Evolutionary conservation across 1,140 invertebrate genomes (phyloP).

Genomic region (Drosophila azteca): DNA sequence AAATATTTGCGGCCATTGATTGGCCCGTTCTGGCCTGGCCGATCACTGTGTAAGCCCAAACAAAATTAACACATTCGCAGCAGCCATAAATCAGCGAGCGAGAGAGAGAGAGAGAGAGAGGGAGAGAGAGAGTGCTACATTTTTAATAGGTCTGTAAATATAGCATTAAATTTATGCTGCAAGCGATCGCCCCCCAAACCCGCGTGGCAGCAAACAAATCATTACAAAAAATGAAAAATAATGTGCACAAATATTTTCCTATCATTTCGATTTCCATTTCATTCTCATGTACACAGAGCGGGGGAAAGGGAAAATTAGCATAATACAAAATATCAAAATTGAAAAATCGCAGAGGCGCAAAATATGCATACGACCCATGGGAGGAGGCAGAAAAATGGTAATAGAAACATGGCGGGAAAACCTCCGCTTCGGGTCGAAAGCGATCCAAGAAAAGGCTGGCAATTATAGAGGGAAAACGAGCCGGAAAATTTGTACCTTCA

Average conservation of each 20-base stretch:
- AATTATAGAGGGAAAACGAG: too few relatives aligned
- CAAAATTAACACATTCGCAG: slow-evolving; percentile 17
- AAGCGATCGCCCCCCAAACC: not conserved
- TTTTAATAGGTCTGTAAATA: slow-evolving; percentile 21
- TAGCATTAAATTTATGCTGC: slow-evolving; percentile 22
- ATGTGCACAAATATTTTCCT: slow-evolving; percentile 47
- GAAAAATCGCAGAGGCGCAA: slow-evolving; percentile 48
- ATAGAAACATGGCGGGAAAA: slow-evolving; percentile 11
- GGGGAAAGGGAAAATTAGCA: slow-evolving; percentile 32
- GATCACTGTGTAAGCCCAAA: not conserved
- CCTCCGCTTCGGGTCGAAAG: not conserved
- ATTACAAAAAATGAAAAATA: slow-evolving; percentile 7
- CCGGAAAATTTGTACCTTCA: too few relatives aligned
- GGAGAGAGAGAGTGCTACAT: slow-evolving; percentile 13
- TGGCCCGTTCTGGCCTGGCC: too few relatives aligned
- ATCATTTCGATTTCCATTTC: slow-evolving; percentile 42
- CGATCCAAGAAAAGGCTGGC: too few relatives aligned
- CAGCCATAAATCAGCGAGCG: slow-evolving; percentile 1
- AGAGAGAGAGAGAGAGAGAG: too few relatives aligned
- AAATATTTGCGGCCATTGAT: slow-evolving; percentile 27
- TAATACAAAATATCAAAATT: slow-evolving; percentile 57
- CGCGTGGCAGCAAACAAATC: slow-evolving; percentile 15
- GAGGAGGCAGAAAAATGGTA: slow-evolving; percentile 17
- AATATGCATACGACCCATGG: slow-evolving; percentile 36
- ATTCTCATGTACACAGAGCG: slow-evolving; percentile 9